phyloP scores from a whole-genome alignment of 2,797 vertebrate species.

The Neoniphon sammara region DNA sequence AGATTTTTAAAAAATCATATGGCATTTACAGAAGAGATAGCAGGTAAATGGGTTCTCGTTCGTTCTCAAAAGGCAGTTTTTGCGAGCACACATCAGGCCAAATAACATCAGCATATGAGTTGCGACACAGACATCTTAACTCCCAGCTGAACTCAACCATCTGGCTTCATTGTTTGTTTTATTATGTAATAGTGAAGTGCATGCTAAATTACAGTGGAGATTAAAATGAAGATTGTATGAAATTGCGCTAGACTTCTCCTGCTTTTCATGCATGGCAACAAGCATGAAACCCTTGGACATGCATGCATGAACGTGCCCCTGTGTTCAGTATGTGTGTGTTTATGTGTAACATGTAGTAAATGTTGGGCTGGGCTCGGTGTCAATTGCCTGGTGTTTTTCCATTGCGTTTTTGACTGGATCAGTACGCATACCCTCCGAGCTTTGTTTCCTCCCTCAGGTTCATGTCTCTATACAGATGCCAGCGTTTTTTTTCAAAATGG shows the following conservation, averaged over 20 bases:
- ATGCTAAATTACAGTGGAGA: constrained; percentile 48
- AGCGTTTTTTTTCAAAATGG: constrained; percentile 26
- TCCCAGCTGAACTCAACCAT: constrained; percentile 62
- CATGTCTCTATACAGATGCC: constrained; percentile 22
- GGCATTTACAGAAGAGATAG: constrained; percentile 9
- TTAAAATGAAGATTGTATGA: constrained; percentile 33
- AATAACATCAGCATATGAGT: constrained; percentile 30
- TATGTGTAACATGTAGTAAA: constrained; percentile 73
- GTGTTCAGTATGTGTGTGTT: constrained; percentile 63
- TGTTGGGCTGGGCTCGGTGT: constrained; percentile 69
- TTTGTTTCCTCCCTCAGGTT: constrained; percentile 39
- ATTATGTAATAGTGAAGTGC: constrained; percentile 54
- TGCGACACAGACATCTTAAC: constrained; percentile 46
- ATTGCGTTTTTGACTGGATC: constrained; percentile 74
- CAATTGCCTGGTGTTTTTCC: constrained; percentile 68
- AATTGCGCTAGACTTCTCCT: constrained; percentile 38
- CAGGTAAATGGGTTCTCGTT: constrained; percentile 22
- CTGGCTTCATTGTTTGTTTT: constrained; percentile 66
- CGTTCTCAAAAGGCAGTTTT: constrained; percentile 33
- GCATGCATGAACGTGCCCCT: constrained; percentile 69
- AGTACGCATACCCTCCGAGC: constrained; percentile 36
- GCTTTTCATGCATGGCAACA: constrained; percentile 71
- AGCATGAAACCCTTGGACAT: constrained; percentile 61
- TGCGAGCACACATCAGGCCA: constrained; percentile 31
- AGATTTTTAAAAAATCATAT: background rate